These are phyloP conservation scores for Lithobates sylvaticus DNA, from an alignment of 2,797 vertebrate genomes.

Conservation along the genomic window DNA sequence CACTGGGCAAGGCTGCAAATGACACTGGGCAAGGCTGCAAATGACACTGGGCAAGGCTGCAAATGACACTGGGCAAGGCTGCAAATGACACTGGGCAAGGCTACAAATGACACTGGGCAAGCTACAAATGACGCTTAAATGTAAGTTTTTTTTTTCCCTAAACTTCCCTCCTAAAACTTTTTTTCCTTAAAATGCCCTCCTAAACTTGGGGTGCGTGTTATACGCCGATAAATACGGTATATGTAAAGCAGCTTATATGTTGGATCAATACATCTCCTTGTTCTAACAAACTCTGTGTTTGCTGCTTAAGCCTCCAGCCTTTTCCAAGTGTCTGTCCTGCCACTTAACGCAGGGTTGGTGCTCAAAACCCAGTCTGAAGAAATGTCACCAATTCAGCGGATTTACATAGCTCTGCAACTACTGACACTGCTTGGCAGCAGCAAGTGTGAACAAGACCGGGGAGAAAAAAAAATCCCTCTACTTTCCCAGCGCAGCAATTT, in stretches of 20 bases:
- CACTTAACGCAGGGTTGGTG: conserved; percentile 1
- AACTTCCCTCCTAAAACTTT: too few relatives aligned
- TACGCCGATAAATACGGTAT: too few relatives aligned
- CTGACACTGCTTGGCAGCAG: conserved; percentile 31
- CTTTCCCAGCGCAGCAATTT: conserved; percentile 10
- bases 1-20: too few relatives aligned
- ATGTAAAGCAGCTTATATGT: background rate
- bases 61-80: too few relatives aligned
- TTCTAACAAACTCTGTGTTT: background rate
- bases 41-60: too few relatives aligned
- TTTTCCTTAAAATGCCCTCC: too few relatives aligned
- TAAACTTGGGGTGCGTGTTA: too few relatives aligned
- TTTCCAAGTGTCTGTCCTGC: conserved; percentile 17
- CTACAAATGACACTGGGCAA: too few relatives aligned
- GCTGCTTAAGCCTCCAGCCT: background rate
- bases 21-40: too few relatives aligned
- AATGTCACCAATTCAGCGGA: conserved; percentile 10
- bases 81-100: too few relatives aligned
- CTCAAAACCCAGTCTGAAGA: background rate
- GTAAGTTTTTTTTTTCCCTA: too few relatives aligned
- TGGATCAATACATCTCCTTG: background rate
- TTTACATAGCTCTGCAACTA: conserved; percentile 3
- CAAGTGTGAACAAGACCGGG: background rate
- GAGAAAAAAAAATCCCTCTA: background rate
- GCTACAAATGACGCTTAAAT: too few relatives aligned